phyloP scores from a whole-genome alignment of 1,140 invertebrate genomes.

The Bursaphelenchus mucronatus region DNA sequence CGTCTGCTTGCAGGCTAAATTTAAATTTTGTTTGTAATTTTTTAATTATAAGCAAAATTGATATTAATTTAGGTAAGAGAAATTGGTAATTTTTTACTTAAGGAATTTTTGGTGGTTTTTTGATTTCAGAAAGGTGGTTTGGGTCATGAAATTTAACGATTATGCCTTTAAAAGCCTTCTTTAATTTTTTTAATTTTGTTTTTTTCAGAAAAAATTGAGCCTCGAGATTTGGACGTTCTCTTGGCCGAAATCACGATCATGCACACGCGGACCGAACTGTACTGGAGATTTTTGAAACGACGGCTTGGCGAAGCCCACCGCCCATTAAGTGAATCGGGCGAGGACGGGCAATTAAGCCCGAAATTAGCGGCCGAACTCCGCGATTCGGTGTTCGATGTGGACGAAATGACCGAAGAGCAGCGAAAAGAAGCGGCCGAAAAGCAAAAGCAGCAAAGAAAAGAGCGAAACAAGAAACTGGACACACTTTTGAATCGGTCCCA shows the following conservation, averaged over 20 bases:
- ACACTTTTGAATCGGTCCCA: constrained; percentile 38
- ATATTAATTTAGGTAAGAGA: too few relatives aligned
- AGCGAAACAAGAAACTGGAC: constrained; percentile 68
- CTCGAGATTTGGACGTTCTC: constrained; percentile 80
- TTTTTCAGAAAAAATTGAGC: constrained; percentile 66
- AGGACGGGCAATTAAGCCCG: constrained; percentile 5
- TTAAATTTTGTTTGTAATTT: too few relatives aligned
- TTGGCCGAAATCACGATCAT: constrained; percentile 85
- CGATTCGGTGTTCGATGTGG: constrained; percentile 10
- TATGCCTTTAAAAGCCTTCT: neutral
- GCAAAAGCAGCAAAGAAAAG: constrained; percentile 63
- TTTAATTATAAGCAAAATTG: too few relatives aligned
- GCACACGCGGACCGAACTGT: constrained; percentile 82
- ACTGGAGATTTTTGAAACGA: constrained; percentile 79
- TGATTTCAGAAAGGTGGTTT: neutral
- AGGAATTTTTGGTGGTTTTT: too few relatives aligned
- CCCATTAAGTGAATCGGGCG: constrained; percentile 46
- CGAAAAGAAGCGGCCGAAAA: constrained; percentile 29
- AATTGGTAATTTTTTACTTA: too few relatives aligned
- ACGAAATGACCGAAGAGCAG: constrained; percentile 35
- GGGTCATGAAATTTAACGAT: too few relatives aligned
- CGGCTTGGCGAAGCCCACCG: constrained; percentile 68
- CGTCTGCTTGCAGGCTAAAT: too few relatives aligned
- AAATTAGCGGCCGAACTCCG: constrained; percentile 19
- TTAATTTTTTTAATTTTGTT: constrained; percentile 5